Conservation (phyloP, 2,888 invertebrate species). For the Oegoconia quadripuncta region DNA sequence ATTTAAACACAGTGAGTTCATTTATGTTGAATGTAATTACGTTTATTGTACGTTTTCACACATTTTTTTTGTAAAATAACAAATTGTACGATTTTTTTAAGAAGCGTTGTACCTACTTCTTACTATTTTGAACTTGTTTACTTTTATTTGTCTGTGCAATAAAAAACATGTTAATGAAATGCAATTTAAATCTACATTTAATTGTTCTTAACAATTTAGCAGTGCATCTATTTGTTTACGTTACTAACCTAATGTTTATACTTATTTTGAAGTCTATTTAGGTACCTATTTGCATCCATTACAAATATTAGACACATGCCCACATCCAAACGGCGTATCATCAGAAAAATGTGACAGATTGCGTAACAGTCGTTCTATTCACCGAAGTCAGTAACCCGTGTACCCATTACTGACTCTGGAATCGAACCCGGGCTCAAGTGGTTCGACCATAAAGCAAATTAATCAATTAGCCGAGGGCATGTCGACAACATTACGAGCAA, state of each 20-base stretch:
- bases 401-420: slow-evolving; percentile 58
- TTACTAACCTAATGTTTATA: too few relatives aligned
- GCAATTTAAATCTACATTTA: too few relatives aligned
- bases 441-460: slow-evolving; percentile 77
- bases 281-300: too few relatives aligned
- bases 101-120: not conserved
- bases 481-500: slow-evolving; percentile 75
- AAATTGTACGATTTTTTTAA: not conserved
- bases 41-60: not conserved
- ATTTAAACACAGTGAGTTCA: too few relatives aligned
- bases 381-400: slow-evolving; percentile 59
- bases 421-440: slow-evolving; percentile 68
- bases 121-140: too few relatives aligned
- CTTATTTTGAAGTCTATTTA: too few relatives aligned
- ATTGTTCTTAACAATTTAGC: too few relatives aligned
- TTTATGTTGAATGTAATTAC: not conserved
- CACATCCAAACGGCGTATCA: slow-evolving; percentile 31
- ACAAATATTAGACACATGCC: slow-evolving; percentile 34
- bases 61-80: not conserved
- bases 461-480: slow-evolving; percentile 78
- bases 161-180: too few relatives aligned
- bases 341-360: slow-evolving; percentile 73
- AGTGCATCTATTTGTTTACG: too few relatives aligned
- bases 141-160: too few relatives aligned
- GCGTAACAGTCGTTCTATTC: slow-evolving; percentile 65